Base-by-base conservation (phyloP, 2,888 invertebrate genomes). In the Callyntrura sp. region DNA sequence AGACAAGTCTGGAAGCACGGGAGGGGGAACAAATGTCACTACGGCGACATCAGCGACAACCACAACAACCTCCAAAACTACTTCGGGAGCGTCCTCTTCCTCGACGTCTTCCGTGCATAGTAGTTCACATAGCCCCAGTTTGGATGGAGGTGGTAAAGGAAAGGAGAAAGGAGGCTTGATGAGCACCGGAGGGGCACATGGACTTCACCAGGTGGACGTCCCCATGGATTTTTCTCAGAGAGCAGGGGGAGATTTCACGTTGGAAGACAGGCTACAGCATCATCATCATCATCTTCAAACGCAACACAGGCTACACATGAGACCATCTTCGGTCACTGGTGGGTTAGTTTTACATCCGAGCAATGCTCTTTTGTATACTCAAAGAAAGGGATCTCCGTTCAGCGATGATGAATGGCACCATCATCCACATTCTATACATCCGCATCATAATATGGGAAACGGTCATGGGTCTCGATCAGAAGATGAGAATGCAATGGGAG, bases 191-290 rank as follows among this genome's bases (percentile, higher is more conserved):
- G 81, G 68, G 65, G 55, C 55, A 43, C 20, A 28, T 28, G 28
- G 14, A 35, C 28, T 12, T n/a, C 43, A 68, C n/a, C 62, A 55
- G n/a, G n/a, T 85, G 48, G 93, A 92, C 76, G 35, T 91, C 48
- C 93, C 93, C 11, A 93, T 93, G 93, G 93, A 93, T 62, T 93
- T 90, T 57, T 92, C 92, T 1, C 92, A 91, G 73, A 81, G 92
- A 70, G 81, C 85, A 12, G 73, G 79, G 68, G 90, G 55, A 20
- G 84, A 85, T n/a, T 76, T 62, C 28, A 17, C 25, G 3, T 5
- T 25, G 62, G 86, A 86, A 9, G 65, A 78, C 6, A 76, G 45
- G 51, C 17, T 65, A 14, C 68, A 48, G 45, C 83, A 83, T 68
- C 68, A 48, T 48, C 83, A 83, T 6, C 23, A 45, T 23, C 62